Base-by-base conservation (phyloP, 2,113 vertebrate species). In the Cebidichthys violaceus region DNA sequence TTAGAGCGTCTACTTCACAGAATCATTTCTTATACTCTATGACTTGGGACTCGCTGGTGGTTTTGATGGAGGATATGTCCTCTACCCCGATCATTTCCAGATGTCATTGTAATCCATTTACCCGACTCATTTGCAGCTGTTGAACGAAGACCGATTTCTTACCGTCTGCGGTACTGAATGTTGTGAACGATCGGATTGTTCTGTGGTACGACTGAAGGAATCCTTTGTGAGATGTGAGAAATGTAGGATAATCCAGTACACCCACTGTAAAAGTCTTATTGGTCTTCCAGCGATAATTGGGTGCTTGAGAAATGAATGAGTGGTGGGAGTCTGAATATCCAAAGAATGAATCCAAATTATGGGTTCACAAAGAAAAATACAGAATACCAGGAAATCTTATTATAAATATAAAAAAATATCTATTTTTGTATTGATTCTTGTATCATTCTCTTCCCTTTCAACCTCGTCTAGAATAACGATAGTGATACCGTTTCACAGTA, bases 1-100 rank as follows among this genome's bases (percentile, higher is more conserved):
- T 77, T 73, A 69, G 39, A 60, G 55, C 11, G 24, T 11, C 27
- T 67, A 29, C 59, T 77, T 29, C 54, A 69, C 43, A 70, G 70
- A 24, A 27, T 69, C 17, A 81, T 84, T 35, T 59, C 52, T 69
- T 73, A 54, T 55, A n/a, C 29, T 81, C 24, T 29, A n/a, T 54
- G 73, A 73, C 45, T 70, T 35, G 47, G 68, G 68, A 79, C 68
- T 75, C 35, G 7, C 50, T 52, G 29, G 35, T 70, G 73, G 80
- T 39, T 77, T 80, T 83, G 80, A 88, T 80, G 60, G 50, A 66
- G 66, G 72, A 50, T 55, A 61, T 43, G 75, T 57, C 74, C 75
- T 72, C 66, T 67, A 73, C 10, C 47, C 43, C 6, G 18, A 31
- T 78, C 61, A 41, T 72, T 73, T 72, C 9, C 22, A 2, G 24